These are phyloP conservation scores for Wiebesia pumilae DNA, from an alignment of 1,140 invertebrate species.

Conservation along the genomic window DNA sequence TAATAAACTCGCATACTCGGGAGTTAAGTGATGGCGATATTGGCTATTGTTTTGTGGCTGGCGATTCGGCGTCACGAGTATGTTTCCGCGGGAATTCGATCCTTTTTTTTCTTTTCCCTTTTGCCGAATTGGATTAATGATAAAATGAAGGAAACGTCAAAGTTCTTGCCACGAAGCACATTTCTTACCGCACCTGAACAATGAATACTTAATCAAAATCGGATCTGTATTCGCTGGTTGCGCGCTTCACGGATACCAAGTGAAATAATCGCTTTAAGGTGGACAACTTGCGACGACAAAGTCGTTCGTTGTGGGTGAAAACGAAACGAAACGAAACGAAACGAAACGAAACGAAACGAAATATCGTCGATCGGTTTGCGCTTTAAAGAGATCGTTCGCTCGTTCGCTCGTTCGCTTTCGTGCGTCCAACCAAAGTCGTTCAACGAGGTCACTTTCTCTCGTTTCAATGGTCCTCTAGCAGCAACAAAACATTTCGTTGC, in stretches of 20 bases:
- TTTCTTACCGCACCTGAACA: neutral
- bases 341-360: neutral
- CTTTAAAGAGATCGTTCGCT: neutral
- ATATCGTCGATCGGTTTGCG: neutral
- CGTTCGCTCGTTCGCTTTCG: neutral
- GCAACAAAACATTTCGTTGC: neutral
- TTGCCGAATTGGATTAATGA: too few relatives aligned
- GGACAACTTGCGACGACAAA: neutral
- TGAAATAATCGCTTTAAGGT: slow-evolving; percentile 1
- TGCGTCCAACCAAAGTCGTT: slow-evolving; percentile 12
- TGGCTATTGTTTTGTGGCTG: neutral
- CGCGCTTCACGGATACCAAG: neutral
- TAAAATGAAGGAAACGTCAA: too few relatives aligned
- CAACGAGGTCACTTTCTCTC: slow-evolving; percentile 29
- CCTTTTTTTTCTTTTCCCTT: too few relatives aligned
- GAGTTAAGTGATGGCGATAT: neutral
- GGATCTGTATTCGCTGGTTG: neutral
- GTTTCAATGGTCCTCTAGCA: neutral
- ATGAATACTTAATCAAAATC: neutral
- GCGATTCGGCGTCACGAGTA: neutral
- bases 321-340: too few relatives aligned
- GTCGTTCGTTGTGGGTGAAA: slow-evolving; percentile 13
- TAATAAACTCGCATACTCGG: neutral
- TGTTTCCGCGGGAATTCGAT: too few relatives aligned
- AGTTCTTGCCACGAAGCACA: too few relatives aligned